Evolutionary conservation across 1,140 invertebrate species (phyloP).

Genomic region (Prorops nasuta): DNA sequence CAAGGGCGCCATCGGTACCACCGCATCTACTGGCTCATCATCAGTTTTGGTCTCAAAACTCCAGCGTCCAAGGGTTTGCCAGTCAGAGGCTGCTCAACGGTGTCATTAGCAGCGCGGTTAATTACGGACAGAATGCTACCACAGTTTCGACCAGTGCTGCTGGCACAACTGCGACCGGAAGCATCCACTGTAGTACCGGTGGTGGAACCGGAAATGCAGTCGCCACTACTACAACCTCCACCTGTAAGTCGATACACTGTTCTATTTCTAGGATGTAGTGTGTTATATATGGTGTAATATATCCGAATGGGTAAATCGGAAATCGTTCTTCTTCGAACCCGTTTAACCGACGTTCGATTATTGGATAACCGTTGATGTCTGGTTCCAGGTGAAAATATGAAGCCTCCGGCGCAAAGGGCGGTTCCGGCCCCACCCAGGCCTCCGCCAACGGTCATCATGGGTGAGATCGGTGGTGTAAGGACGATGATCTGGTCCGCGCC

Average conservation of each 20-base stretch:
- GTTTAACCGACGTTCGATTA: not conserved
- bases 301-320: too few relatives aligned
- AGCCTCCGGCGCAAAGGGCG: constrained; percentile 61
- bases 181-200: constrained; percentile 29
- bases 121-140: constrained; percentile 48
- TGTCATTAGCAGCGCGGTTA: constrained; percentile 53
- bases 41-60: constrained; percentile 52
- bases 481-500: constrained; percentile 88
- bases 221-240: constrained; percentile 19
- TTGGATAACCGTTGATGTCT: constrained; percentile 1
- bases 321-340: too few relatives aligned
- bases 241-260: constrained; percentile 35
- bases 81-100: constrained; percentile 54
- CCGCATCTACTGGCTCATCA: constrained; percentile 53
- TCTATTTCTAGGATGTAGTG: not conserved
- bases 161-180: constrained; percentile 24
- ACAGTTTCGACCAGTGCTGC: constrained; percentile 24
- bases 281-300: too few relatives aligned
- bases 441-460: constrained; percentile 87
- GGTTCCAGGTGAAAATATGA: constrained; percentile 54
- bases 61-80: constrained; percentile 59
- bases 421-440: constrained; percentile 64
- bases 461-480: constrained; percentile 83
- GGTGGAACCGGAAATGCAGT: constrained; percentile 11
- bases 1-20: constrained; percentile 51